Evolutionary conservation across 2,888 invertebrate species (phyloP), one percentile per base, ranked within the genome.

Genomic region (Tryphoninae sp.): DNA sequence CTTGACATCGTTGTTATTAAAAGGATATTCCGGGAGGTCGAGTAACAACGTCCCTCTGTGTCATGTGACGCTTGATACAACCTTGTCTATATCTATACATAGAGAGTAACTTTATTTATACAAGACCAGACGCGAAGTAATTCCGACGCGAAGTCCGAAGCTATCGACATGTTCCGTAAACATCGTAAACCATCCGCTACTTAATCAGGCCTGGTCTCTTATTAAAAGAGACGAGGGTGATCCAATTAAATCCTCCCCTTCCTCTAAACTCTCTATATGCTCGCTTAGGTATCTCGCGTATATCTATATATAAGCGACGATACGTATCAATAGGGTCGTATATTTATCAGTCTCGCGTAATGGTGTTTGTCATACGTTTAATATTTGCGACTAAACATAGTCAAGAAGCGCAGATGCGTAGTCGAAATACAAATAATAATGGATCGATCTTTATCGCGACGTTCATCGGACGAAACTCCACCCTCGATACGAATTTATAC

Each of bases 111-210:
- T 13, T 3, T 45, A 45, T 45, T 13, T 45, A 45, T 45, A 45
- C 45, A 45, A 45, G 45, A 13, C 45, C 45, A 45, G 45, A 45
- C 45, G 45, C 13, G 13, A 45, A 45, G 45, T 45, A 45, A 45
- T 45, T 45, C 61, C 49, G 45, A 19, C 33, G 40, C 58, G 4
- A 45, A 45, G 26, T n/a, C 40, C 42, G 2, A 19, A 40, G 83
- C 65, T 51, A 86, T 78, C 82, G 82, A 83, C 90, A 89, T 89
- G 91, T 90, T 89, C 89, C 82, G 87, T 84, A 91, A 90, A 90
- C 89, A 90, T 88, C 89, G 85, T 90, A 90, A 91, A 91, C 86
- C 84, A 83, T 69, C 79, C 88, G 89, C 88, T 90, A 89, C 90
- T 89, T 89, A 90, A 91, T 90, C 90, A 90, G 89, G 87, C 84